Conservation (phyloP, 2,888 invertebrate genomes). For the Shargacucullia verbasci region DNA sequence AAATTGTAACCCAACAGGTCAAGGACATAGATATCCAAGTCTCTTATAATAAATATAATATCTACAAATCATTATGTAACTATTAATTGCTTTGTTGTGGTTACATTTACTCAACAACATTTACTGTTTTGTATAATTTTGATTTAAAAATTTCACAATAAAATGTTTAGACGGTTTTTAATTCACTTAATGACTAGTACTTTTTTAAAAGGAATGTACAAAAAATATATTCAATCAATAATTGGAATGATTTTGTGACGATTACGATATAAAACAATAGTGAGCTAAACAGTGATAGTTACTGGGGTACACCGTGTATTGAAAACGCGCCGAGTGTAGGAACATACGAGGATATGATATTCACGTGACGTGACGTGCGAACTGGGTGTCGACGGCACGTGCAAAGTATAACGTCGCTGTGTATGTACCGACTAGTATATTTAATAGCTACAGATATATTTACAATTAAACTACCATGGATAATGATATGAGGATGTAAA, state of each 20-base stretch:
- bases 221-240: slow-evolving; percentile 53
- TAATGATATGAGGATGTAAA: slow-evolving; percentile 70
- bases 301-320: slow-evolving; percentile 27
- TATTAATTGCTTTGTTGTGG: slow-evolving; percentile 35
- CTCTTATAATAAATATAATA: slow-evolving; percentile 40
- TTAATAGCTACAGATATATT: slow-evolving; percentile 69
- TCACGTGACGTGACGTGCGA: slow-evolving; percentile 37
- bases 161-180: slow-evolving; percentile 45
- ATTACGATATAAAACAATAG: slow-evolving; percentile 35
- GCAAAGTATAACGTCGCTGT: slow-evolving; percentile 52
- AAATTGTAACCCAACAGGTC: slow-evolving; percentile 50
- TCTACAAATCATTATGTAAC: slow-evolving; percentile 36
- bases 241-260: slow-evolving; percentile 60
- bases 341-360: slow-evolving; percentile 53
- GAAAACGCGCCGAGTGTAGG: slow-evolving; percentile 56
- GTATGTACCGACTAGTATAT: slow-evolving; percentile 65
- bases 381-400: slow-evolving; percentile 42
- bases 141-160: slow-evolving; percentile 38
- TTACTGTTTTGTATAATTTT: slow-evolving; percentile 41
- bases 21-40: slow-evolving; percentile 21
- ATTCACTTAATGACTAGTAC: slow-evolving; percentile 66
- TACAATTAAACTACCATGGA: slow-evolving; percentile 69
- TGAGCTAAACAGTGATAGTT: slow-evolving; percentile 14
- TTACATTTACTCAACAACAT: slow-evolving; percentile 47
- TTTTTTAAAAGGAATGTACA: slow-evolving; percentile 63